Evolutionary conservation across 1,140 invertebrate species (phyloP).

Genomic region (Lepidostoma basale): DNA sequence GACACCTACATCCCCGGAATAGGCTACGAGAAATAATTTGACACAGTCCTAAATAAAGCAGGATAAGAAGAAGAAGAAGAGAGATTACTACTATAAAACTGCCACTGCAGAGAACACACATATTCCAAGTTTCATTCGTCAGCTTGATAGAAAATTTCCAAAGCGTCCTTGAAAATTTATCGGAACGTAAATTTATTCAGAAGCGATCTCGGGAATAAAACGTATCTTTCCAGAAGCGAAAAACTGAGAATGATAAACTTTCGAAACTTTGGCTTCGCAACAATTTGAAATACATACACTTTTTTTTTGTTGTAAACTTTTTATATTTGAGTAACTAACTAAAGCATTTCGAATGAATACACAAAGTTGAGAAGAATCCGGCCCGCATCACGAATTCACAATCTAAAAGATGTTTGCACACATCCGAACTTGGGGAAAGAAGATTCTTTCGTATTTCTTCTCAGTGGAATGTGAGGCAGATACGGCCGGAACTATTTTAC

Average conservation of each 20-base stretch:
- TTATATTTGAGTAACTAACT: slow-evolving; percentile 41
- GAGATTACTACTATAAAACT: too few relatives aligned
- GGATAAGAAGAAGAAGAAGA: too few relatives aligned
- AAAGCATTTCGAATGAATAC: slow-evolving; percentile 26
- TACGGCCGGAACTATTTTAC: slow-evolving; percentile 17
- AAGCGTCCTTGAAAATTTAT: too few relatives aligned
- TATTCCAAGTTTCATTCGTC: too few relatives aligned
- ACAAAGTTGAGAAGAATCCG: slow-evolving; percentile 29
- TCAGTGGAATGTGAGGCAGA: slow-evolving; percentile 1
- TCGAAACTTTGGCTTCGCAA: slow-evolving; percentile 9
- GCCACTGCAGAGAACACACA: too few relatives aligned
- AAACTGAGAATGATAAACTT: slow-evolving; percentile 15
- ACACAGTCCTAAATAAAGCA: too few relatives aligned
- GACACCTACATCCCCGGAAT: too few relatives aligned
- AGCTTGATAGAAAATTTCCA: too few relatives aligned
- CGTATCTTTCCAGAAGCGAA: background rate
- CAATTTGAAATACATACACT: slow-evolving; percentile 20
- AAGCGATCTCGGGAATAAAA: background rate
- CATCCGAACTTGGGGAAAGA: slow-evolving; percentile 33
- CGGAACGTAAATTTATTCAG: too few relatives aligned
- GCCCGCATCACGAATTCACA: slow-evolving; percentile 41
- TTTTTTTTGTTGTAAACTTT: slow-evolving; percentile 21
- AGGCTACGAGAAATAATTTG: too few relatives aligned
- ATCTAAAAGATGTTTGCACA: slow-evolving; percentile 40
- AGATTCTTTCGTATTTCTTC: slow-evolving; percentile 37